These are phyloP conservation scores for Axis porcinus DNA, from an alignment of 2,113 vertebrate genomes.

Conservation along the genomic window DNA sequence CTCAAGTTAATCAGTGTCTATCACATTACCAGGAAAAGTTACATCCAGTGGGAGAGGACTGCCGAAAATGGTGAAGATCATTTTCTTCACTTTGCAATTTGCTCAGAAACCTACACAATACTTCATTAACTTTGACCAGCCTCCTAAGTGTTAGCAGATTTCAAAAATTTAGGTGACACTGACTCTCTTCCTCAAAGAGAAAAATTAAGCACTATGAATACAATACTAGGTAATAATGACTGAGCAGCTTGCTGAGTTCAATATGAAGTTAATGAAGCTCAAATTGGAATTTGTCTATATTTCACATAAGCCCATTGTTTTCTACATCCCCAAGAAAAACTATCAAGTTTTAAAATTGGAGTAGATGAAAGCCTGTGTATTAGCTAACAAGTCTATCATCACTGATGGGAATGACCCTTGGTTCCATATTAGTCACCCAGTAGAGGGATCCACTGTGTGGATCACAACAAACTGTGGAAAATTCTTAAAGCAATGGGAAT, in stretches of 20 bases:
- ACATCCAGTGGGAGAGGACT: constrained; percentile 85
- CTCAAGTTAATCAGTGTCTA: constrained; percentile 85
- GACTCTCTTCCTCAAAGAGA: not conserved
- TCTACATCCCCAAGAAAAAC: not conserved
- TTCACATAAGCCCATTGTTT: not conserved
- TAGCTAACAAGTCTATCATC: not conserved
- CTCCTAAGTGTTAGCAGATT: not conserved
- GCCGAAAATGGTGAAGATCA: constrained; percentile 83
- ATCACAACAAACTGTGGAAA: not conserved
- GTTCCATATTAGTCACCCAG: not conserved
- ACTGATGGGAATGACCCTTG: not conserved
- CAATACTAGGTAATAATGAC: not conserved
- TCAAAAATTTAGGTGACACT: not conserved
- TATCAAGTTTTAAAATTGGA: not conserved
- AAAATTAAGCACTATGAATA: not conserved
- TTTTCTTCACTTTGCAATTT: not conserved
- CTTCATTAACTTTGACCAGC: not conserved
- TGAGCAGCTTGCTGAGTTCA: not conserved
- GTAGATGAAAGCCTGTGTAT: not conserved
- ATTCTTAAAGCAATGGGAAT: not conserved
- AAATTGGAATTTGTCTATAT: not conserved
- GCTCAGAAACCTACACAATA: not conserved
- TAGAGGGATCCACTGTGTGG: not conserved
- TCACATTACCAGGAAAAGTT: constrained; percentile 86
- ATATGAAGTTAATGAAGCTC: not conserved